Evolutionary conservation across 2,113 vertebrate species (phyloP).

Genomic region (Diadophis punctatus): DNA sequence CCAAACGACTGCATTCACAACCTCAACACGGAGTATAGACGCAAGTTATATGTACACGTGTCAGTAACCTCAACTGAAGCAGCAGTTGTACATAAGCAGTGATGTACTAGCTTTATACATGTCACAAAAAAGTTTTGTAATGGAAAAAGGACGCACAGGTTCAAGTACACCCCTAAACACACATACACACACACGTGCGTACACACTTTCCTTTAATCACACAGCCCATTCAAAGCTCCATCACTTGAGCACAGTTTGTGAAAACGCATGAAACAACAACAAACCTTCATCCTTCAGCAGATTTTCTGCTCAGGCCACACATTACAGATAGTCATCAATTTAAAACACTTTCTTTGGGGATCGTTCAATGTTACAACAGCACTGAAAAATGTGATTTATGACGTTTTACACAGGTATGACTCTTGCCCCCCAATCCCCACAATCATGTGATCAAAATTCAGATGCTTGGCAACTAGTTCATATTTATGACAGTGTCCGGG

Average conservation of each 20-base stretch:
- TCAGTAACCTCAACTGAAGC: background rate
- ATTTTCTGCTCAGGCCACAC: slow-evolving; percentile 16
- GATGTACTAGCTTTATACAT: background rate
- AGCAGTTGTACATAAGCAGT: background rate
- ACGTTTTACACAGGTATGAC: background rate
- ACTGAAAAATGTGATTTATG: background rate
- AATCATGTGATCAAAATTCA: background rate
- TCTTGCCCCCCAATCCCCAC: background rate
- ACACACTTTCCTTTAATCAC: background rate
- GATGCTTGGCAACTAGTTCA: background rate
- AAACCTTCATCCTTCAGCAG: slow-evolving; percentile 1
- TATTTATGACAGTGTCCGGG: background rate
- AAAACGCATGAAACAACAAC: background rate
- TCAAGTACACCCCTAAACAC: background rate
- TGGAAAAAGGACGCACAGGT: background rate
- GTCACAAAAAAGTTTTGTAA: background rate
- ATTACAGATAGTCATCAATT: background rate
- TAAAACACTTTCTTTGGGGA: background rate
- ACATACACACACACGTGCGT: too few species aligned
- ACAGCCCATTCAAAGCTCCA: background rate
- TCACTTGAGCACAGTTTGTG: background rate
- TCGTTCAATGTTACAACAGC: background rate
- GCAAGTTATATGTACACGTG: background rate
- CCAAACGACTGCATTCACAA: background rate
- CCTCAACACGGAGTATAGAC: background rate